Base-by-base conservation (phyloP, 2,113 vertebrate species). In the Psophia crepitans region DNA sequence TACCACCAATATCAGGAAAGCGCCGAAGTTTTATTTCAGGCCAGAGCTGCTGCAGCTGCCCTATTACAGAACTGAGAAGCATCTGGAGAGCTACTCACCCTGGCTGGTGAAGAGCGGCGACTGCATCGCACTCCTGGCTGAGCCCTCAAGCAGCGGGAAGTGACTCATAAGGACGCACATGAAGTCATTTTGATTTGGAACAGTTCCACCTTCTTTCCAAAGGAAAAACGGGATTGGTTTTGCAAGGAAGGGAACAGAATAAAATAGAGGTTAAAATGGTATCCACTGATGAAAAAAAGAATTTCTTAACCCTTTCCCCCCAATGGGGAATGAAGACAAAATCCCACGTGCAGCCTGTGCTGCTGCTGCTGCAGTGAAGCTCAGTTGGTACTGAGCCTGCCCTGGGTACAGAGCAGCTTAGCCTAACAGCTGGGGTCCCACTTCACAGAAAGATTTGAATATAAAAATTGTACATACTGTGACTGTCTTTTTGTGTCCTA, bases 271-370 rank as follows among this genome's bases (percentile, higher is more conserved):
- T 80, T 79, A 30, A 85, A 85, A 54, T 32, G 43, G 56, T 73
- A 82, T 54, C 79, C 84, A 64, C 11, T 60, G 41, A 70, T 2
- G 5, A 54, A 37, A 83, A 90, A 20, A 57, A 91, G 35, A 48
- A 26, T 71, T 93, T 75, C 21, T 68, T 27, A 46, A 61, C 17
- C 26, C 28, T 78, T 60, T 74, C 32, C 13, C 27, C 14, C 1
- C 1, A 24, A 24, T 39, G 61, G 65, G 73, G 64, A 66, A 58
- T 28, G 73, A n/a, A 44, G 18, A 61, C 17, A 68, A 87, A 83
- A 35, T 27, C 49, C 66, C 32, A 5, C 0, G 1, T 6, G 1
- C 0, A 4, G 51, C 30, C n/a, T 39, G 46, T 51, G 71, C 51
- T 86, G 89, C 70, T 86, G 89, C 70, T 61, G 75, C 84, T 86